These are phyloP conservation scores for Saccopteryx leptura DNA, from an alignment of 2,113 vertebrate genomes.

Conservation along the genomic window DNA sequence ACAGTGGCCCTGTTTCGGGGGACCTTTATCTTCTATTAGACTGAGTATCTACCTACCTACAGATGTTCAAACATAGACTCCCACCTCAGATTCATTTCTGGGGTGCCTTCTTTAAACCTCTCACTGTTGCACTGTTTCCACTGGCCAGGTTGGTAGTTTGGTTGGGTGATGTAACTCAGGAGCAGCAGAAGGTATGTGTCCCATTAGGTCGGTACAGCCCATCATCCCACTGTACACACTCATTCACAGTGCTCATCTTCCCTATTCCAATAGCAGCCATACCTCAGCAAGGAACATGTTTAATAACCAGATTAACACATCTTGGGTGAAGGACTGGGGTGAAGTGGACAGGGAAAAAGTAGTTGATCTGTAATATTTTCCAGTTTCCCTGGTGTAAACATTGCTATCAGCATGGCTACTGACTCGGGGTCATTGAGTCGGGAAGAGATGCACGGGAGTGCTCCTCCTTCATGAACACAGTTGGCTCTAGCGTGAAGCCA, in stretches of 20 bases:
- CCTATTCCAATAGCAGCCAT: background rate
- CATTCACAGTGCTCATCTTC: no score
- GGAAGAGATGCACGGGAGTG: background rate
- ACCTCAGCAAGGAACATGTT: background rate
- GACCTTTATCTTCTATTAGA: background rate
- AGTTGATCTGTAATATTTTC: background rate
- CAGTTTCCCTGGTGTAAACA: background rate
- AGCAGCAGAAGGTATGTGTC: background rate
- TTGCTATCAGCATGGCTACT: no score
- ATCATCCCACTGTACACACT: accelerated
- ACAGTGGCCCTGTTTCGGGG: no score
- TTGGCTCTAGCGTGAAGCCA: background rate
- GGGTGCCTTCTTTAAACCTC: background rate
- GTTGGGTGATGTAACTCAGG: accelerated
- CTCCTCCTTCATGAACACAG: no score
- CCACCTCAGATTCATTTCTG: no score
- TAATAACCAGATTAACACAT: background rate
- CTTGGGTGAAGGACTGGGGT: background rate
- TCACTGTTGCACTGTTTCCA: accelerated
- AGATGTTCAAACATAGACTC: background rate
- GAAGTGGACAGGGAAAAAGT: no score
- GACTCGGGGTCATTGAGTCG: accelerated
- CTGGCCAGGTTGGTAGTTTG: no score
- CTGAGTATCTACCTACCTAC: no score
- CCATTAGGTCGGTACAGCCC: accelerated